Conservation (phyloP, 2,888 invertebrate genomes). For the Dorcus hopei region DNA sequence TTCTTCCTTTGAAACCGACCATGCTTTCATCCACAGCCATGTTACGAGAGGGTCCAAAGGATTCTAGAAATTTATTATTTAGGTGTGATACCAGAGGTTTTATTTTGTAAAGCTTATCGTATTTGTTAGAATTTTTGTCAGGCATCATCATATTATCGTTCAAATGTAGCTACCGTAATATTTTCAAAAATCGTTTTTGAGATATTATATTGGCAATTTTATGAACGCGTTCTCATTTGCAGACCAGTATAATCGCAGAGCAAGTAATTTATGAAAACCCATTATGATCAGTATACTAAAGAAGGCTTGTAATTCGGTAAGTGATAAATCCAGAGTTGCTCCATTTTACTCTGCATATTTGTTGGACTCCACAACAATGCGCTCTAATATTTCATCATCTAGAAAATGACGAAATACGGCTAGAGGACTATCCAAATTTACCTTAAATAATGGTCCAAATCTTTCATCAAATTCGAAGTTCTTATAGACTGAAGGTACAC, state of each 20-base stretch:
- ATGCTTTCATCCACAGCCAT: constrained; percentile 18
- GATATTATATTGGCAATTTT: background rate
- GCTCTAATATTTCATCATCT: too few species aligned
- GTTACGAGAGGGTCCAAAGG: constrained; percentile 11
- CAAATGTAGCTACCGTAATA: background rate
- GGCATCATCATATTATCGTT: background rate
- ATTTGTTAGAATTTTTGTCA: constrained; percentile 3
- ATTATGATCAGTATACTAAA: constrained; percentile 1
- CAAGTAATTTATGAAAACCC: constrained; percentile 1
- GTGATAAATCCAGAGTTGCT: background rate
- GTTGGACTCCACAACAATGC: background rate
- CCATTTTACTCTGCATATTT: background rate
- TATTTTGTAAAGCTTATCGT: constrained; percentile 28
- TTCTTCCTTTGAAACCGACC: constrained; percentile 19
- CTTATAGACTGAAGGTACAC: too few species aligned
- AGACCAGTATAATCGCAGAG: background rate
- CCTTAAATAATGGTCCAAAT: too few species aligned
- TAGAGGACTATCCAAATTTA: too few species aligned
- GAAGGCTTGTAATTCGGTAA: background rate
- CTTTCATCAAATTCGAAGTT: too few species aligned
- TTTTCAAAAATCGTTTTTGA: constrained; percentile 2
- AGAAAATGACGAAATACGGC: too few species aligned
- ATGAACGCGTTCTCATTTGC: background rate
- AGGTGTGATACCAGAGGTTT: constrained; percentile 18
- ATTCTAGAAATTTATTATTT: constrained; percentile 12